These are phyloP conservation scores for Liodrosophila aerea DNA, from an alignment of 2,888 invertebrate genomes.

Conservation along the genomic window DNA sequence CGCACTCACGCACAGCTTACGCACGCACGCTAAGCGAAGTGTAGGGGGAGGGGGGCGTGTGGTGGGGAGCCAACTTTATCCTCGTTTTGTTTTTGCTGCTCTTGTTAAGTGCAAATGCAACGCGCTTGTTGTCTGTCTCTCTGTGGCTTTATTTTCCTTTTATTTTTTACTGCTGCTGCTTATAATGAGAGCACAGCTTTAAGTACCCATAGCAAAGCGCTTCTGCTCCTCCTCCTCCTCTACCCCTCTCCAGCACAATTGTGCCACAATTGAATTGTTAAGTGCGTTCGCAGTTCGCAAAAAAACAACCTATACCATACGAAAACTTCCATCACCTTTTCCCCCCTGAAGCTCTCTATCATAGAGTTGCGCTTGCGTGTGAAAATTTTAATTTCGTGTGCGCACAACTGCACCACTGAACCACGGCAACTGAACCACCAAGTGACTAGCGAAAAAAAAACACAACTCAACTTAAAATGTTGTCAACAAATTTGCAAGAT, in stretches of 20 bases:
- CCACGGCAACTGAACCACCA: slow-evolving; percentile 13
- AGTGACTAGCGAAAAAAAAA: slow-evolving; percentile 33
- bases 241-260: slow-evolving; percentile 34
- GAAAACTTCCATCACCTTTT: background rate
- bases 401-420: slow-evolving; percentile 21
- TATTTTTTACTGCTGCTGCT: slow-evolving; percentile 11
- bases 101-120: slow-evolving; percentile 72
- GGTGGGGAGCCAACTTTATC: too few relatives aligned
- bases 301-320: slow-evolving; percentile 4
- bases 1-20: slow-evolving; percentile 40
- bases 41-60: background rate
- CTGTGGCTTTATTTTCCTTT: slow-evolving; percentile 10
- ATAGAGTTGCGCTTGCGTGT: slow-evolving; percentile 67
- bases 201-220: slow-evolving; percentile 17
- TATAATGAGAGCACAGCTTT: slow-evolving; percentile 45
- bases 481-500: slow-evolving; percentile 71
- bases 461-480: slow-evolving; percentile 50
- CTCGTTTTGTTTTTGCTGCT: slow-evolving; percentile 35
- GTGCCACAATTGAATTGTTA: slow-evolving; percentile 75
- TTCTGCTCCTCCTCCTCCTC: background rate
- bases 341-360: background rate
- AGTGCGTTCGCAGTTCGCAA: slow-evolving; percentile 49
- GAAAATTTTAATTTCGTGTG: slow-evolving; percentile 79
- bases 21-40: slow-evolving; percentile 29
- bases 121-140: slow-evolving; percentile 36